phyloP scores from a whole-genome alignment of 1,140 invertebrate species.

The Phymorhynchus buccinoides region DNA sequence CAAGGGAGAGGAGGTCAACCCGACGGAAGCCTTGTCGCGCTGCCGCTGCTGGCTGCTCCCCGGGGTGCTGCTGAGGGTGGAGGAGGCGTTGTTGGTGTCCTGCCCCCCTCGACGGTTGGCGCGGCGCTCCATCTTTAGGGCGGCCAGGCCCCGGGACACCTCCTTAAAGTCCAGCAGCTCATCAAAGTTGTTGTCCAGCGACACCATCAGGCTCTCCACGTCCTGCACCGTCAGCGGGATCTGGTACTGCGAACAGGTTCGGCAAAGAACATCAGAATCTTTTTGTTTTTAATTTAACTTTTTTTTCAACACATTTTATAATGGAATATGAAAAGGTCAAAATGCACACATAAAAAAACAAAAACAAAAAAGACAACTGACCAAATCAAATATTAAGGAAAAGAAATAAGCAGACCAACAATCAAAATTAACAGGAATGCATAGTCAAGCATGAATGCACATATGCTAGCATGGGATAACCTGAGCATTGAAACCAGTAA shows the following conservation, averaged over 20 bases:
- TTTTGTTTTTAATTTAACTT: not conserved
- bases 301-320: too few relatives aligned
- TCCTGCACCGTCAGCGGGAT: slow-evolving; percentile 64
- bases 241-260: slow-evolving; percentile 51
- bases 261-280: too few relatives aligned
- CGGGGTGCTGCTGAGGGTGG: too few relatives aligned
- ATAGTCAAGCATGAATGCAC: too few relatives aligned
- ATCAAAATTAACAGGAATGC: too few relatives aligned
- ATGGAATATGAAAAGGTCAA: too few relatives aligned
- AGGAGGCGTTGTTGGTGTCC: slow-evolving; percentile 32
- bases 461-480: too few relatives aligned
- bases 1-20: not conserved
- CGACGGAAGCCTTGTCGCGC: not conserved
- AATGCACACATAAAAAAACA: not conserved
- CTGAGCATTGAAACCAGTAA: too few relatives aligned
- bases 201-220: slow-evolving; percentile 68
- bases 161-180: slow-evolving; percentile 67
- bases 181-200: slow-evolving; percentile 66
- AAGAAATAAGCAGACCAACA: too few relatives aligned
- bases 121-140: slow-evolving; percentile 60
- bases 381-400: too few relatives aligned
- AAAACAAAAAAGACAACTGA: not conserved
- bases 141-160: slow-evolving; percentile 62
- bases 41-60: not conserved
- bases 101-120: slow-evolving; percentile 56